Base-by-base conservation (phyloP, 1,140 invertebrate species). In the Diorhabda carinulata region DNA sequence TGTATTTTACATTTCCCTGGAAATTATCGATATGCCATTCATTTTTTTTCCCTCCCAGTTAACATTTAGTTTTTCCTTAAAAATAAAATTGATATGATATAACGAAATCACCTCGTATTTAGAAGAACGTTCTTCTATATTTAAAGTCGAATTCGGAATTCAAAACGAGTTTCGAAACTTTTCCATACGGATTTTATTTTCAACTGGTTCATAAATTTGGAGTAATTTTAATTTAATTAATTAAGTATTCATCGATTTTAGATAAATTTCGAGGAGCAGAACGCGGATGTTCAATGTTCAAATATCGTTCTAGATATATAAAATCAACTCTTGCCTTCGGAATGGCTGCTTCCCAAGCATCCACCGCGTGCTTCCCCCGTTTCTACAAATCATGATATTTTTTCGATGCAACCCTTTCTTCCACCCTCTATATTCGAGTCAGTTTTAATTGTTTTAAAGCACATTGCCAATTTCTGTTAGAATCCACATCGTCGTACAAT, bases 401-500 rank as follows among this genome's bases (percentile, higher is more conserved):
- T 75, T 75, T 75, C 69, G 62, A 70, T 72, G 61, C 70, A 72
- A 72, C 74, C 74, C 72, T 75, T 73, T 70, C 69, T 64, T 68
- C 47, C 47, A 52, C 47, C 47, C 47, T 52, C 47, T 6, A 52
- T 52, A 52, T 52, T 52, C 47, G 47, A 52, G 6, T 68, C 63
- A 73, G 74, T 75, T 75, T 75, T 75, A 75, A 75, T 75, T 75
- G 74, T 75, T 75, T 75, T 75, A 75, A 75, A 75, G 72, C 74
- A 75, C 74, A 75, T 75, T 75, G 74, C 74, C 74, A 75, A 75
- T 75, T 75, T 75, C 74, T 73, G 68, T 67, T 67, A 67, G 65
- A 67, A 44, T 67, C 65, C 58, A 60, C 41, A 67, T 67, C 60
- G 57, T 67, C 65, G 57, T 41, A 25, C 41, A 60, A 45, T 42